Evolutionary conservation across 2,888 invertebrate genomes (phyloP), one percentile per base, ranked within the genome.

Genomic region (Oscheius sp.): DNA sequence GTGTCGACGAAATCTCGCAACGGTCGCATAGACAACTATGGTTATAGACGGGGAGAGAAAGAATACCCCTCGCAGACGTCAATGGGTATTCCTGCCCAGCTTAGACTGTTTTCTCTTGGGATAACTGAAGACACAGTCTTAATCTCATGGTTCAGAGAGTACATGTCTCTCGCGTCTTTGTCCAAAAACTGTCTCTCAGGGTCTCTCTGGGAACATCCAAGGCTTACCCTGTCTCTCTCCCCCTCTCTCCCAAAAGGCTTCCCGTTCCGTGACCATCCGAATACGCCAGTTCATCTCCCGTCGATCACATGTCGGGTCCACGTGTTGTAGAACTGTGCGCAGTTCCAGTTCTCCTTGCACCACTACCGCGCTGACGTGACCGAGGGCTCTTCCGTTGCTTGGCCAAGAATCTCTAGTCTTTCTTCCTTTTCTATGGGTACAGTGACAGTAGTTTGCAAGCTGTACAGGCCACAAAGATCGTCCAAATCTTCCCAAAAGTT

Each of bases 1-100:
- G 68, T 68, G 68, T 68, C 68, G 68, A 68, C 68, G 68, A 68
- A 68, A 68, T 68, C 68, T 68, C 55, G 33, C 68, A n/a, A 33
- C 48, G 21, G 48, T 51, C 68, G 37, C 21, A 55, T 68, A 68
- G 68, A 35, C 68, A 68, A 47, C 65, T 51, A 65, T 51, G 65
- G 48, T 51, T 48, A 21, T 29, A 51, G 32, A 29, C 7, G 10
- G 48, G 1, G 11, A 13, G 29, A n/a, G 42, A 37, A 29, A 57
- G 32, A 57, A 57, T 57, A 57, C 57, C 32, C n/a, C 53, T 4
- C 32, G 32, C 7, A 60, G 3, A 60, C 37, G 32, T 58, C 4
- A 5, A 29, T 7, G 11, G 29, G 29, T 58, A 58, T 58, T 58
- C 29, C 32, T 29, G n/a, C 57, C 33, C 57, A 10, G 57, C 53